phyloP scores from a whole-genome alignment of 2,797 vertebrate species.

The Anableps anableps region DNA sequence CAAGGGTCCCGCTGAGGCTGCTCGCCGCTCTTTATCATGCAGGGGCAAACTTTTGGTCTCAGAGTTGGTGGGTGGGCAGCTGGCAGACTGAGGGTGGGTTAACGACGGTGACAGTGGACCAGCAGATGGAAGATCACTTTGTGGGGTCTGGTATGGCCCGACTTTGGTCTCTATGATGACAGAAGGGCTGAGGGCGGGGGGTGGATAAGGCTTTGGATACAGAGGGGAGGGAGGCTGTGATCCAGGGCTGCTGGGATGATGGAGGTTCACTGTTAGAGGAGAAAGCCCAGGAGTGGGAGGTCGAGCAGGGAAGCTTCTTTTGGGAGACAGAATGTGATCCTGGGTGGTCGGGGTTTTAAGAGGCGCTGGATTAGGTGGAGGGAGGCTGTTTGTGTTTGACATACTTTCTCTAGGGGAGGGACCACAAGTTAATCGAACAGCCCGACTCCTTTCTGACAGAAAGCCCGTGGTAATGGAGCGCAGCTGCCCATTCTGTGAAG shows the following conservation, averaged over 20 bases:
- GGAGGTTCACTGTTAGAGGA: conserved; percentile 69
- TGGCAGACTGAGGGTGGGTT: conserved; percentile 51
- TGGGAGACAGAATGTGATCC: conserved; percentile 35
- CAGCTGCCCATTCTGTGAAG: conserved; percentile 43
- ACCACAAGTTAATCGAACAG: conserved; percentile 28
- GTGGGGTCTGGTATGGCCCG: conserved; percentile 52
- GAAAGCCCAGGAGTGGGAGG: conserved; percentile 77
- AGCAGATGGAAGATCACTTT: conserved; percentile 62
- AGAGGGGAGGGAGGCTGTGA: conserved; percentile 53
- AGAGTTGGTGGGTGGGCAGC: conserved; percentile 62
- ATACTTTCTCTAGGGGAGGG: conserved; percentile 35
- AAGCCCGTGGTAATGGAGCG: conserved; percentile 28
- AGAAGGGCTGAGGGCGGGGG: conserved; percentile 63
- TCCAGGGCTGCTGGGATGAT: conserved; percentile 46
- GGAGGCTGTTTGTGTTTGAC: not conserved
- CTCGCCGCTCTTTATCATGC: conserved; percentile 22
- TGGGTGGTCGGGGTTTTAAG: conserved; percentile 22
- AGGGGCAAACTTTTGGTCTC: conserved; percentile 38
- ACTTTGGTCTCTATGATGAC: conserved; percentile 64
- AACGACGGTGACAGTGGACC: conserved; percentile 30
- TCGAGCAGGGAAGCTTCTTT: conserved; percentile 54
- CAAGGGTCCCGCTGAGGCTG: conserved; percentile 44
- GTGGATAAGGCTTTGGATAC: conserved; percentile 47
- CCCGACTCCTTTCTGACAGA: conserved; percentile 36
- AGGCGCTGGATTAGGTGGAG: conserved; percentile 15